Percentiles rank a stretch among this genome's conserved stretches.
phyloP scores from a whole-genome alignment of 2,888 invertebrate genomes.

The Silvanus unidentatus region DNA sequence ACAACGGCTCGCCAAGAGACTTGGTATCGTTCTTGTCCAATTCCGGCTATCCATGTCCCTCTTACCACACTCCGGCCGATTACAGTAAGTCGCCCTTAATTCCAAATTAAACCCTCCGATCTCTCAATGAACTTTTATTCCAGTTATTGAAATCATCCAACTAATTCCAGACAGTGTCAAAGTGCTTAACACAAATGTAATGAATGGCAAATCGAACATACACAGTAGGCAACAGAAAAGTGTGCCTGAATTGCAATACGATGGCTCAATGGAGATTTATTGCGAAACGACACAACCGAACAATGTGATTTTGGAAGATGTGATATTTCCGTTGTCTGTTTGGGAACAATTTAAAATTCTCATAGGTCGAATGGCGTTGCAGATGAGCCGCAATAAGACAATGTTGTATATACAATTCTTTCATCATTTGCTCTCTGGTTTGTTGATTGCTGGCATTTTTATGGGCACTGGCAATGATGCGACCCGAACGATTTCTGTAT shows the following conservation, averaged over 20 bases:
- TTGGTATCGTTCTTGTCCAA: constrained; percentile 64
- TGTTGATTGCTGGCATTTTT: constrained; percentile 55
- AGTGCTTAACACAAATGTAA: constrained; percentile 34
- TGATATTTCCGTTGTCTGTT: constrained; percentile 51
- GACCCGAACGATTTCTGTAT: constrained; percentile 51
- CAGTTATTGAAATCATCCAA: constrained; percentile 46
- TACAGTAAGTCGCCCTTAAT: constrained; percentile 44
- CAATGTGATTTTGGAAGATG: constrained; percentile 20
- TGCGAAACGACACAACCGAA: constrained; percentile 25
- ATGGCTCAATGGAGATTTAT: constrained; percentile 19
- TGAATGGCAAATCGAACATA: constrained; percentile 43
- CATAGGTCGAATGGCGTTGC: constrained; percentile 51
- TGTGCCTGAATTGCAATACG: constrained; percentile 9
- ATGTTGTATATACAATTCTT: constrained; percentile 52
- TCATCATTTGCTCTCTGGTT: constrained; percentile 52
- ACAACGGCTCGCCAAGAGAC: constrained; percentile 62
- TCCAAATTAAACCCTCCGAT: neutral
- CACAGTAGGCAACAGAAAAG: constrained; percentile 9
- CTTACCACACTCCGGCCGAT: constrained; percentile 75
- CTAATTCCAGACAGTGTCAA: constrained; percentile 33
- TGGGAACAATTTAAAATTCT: constrained; percentile 52
- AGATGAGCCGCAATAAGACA: constrained; percentile 50
- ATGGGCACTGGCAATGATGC: constrained; percentile 55
- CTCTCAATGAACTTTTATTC: constrained; percentile 16
- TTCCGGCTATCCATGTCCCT: constrained; percentile 63